phyloP scores from a whole-genome alignment of 2,888 invertebrate species.

The Caenorhabditis doughertyi region DNA sequence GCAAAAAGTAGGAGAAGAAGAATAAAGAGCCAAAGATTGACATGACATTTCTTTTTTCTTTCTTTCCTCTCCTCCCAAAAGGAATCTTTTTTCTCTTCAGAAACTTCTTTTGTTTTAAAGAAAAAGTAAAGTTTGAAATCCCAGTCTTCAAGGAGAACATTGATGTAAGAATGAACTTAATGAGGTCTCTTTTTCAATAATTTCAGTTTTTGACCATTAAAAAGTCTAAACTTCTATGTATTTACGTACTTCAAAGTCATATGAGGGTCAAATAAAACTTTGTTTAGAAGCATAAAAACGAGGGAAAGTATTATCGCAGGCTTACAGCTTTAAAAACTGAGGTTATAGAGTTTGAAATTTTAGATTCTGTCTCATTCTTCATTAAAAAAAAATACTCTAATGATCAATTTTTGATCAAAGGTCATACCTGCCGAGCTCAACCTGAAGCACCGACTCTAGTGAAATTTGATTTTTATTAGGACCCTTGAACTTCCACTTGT shows the following conservation, averaged over 20 bases:
- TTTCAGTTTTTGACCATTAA: neutral
- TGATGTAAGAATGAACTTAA: neutral
- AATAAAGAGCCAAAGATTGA: constrained; percentile 28
- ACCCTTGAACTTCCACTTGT: too few relatives aligned
- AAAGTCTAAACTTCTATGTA: neutral
- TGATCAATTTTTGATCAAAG: too few relatives aligned
- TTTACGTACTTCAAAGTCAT: neutral
- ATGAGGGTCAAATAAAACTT: neutral
- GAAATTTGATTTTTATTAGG: too few relatives aligned
- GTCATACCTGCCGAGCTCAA: too few relatives aligned
- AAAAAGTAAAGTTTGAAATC: neutral
- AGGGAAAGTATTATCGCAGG: too few relatives aligned
- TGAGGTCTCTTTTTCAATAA: neutral
- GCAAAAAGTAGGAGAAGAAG: neutral
- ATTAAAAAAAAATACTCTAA: too few relatives aligned
- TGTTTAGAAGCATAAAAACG: neutral
- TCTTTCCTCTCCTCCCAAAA: neutral
- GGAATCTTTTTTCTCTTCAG: constrained; percentile 1
- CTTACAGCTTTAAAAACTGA: too few relatives aligned
- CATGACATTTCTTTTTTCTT: constrained; percentile 4
- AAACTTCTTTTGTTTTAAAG: neutral
- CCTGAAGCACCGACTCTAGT: too few relatives aligned
- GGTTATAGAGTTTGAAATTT: too few relatives aligned
- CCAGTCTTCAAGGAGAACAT: neutral
- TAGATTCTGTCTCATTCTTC: too few relatives aligned